phyloP scores from a whole-genome alignment of 2,888 invertebrate genomes.

The Branchellion lobata region DNA sequence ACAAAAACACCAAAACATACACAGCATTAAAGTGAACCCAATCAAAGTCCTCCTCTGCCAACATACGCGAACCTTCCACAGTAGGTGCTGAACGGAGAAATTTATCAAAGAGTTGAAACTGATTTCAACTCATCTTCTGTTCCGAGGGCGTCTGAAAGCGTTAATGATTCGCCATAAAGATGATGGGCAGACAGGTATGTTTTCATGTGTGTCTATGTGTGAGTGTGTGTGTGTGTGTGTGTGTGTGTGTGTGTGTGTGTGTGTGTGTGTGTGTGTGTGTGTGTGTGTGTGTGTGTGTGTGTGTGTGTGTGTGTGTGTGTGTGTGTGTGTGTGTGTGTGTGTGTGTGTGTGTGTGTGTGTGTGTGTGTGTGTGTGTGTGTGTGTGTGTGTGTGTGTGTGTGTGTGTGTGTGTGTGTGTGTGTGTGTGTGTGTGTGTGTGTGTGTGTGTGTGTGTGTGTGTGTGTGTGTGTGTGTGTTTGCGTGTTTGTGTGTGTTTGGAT shows the following conservation, averaged over 20 bases:
- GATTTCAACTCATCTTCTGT: neutral
- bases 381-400: slow-evolving; percentile 5
- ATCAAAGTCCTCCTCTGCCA: too few species aligned
- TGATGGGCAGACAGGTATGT: neutral
- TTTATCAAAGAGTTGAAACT: neutral
- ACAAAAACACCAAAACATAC: too few species aligned
- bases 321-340: slow-evolving; percentile 20
- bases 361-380: slow-evolving; percentile 12
- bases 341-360: slow-evolving; percentile 19
- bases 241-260: slow-evolving; percentile 14
- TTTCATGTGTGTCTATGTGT: neutral
- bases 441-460: slow-evolving; percentile 24
- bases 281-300: slow-evolving; percentile 1
- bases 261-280: neutral
- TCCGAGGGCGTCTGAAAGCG: neutral
- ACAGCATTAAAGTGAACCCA: too few species aligned
- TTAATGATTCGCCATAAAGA: too few species aligned
- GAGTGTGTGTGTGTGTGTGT: slow-evolving; percentile 5
- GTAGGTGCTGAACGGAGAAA: too few species aligned
- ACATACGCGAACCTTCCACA: too few species aligned
- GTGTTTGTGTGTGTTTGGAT: neutral
- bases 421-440: slow-evolving; percentile 18
- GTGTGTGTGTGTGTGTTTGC: slow-evolving; percentile 4
- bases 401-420: slow-evolving; percentile 18
- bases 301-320: slow-evolving; percentile 18